Base-by-base conservation (phyloP, 2,888 invertebrate species). In the Idaea aversata region DNA sequence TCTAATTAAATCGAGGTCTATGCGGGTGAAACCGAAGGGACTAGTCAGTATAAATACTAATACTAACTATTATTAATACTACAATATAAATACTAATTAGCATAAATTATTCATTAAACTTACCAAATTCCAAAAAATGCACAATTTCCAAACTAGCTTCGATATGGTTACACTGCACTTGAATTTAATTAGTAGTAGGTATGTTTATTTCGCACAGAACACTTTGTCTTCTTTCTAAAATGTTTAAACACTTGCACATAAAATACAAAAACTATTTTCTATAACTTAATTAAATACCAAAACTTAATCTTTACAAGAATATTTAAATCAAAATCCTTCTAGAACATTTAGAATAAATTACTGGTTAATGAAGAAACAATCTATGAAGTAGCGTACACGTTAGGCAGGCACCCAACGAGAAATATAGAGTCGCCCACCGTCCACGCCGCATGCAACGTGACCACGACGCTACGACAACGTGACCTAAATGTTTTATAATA, bases 371-470 rank as follows among this genome's bases (percentile, higher is more conserved):
- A 63, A 60, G 36, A 73, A 65, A 68, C 68, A 74, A 73, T 67
- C 67, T 69, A 64, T 66, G 63, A 66, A 73, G 69, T 75, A 69
- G 65, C 67, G 67, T 65, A 67, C 66, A 65, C 35, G 60, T 35
- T 61, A 61, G 5, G 5, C 16, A 74, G 62, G 35, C 64, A 73
- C 63, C 64, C 69, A 73, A 70, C 35, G 70, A 74, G 72, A 72
- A 76, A 38, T 74, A 72, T 65, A 82, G 72, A 76, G 61, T 72
- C 47, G 47, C 13, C 13, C 47, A 13, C 47, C 47, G 70, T 79
- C 91, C 94, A 94, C 94, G 93, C 94, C 93, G 91, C 91, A 83
- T 90, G 94, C 94, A 94, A 94, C 94, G 94, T 94, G 94, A 94
- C 93, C 80, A 73, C 69, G 72, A 66, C 62, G 63, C 60, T 59